These are phyloP conservation scores for Maccullochella peelii DNA, from an alignment of 2,113 vertebrate species.

Conservation along the genomic window DNA sequence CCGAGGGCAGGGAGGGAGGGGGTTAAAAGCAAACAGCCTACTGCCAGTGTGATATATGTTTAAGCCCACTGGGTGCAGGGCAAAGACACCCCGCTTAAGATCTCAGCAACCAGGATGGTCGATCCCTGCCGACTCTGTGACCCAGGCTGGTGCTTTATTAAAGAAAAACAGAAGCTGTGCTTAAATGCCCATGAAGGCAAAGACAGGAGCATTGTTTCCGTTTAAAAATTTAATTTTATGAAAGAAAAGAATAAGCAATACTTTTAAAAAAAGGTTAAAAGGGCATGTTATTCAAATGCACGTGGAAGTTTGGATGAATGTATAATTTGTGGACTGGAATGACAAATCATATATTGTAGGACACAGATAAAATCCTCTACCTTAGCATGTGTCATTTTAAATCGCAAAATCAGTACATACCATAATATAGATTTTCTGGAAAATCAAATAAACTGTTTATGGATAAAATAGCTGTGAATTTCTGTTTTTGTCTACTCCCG, in stretches of 20 bases:
- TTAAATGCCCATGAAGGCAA: conserved; percentile 46
- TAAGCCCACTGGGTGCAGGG: conserved; percentile 69
- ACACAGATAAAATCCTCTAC: background rate
- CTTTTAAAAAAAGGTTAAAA: too few species aligned
- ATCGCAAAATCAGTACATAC: background rate
- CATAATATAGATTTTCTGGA: background rate
- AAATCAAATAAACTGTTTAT: background rate
- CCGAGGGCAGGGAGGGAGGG: conserved; percentile 11
- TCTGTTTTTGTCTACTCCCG: background rate
- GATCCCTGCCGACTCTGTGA: conserved; percentile 36
- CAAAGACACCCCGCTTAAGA: conserved; percentile 75
- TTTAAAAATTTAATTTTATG: conserved; percentile 3
- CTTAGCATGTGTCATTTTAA: background rate
- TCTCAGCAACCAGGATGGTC: conserved; percentile 54
- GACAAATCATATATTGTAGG: too few species aligned
- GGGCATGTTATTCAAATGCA: background rate
- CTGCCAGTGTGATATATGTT: conserved; percentile 76
- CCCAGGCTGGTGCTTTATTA: conserved; percentile 68
- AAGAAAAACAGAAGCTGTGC: conserved; percentile 66
- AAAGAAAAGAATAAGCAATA: background rate
- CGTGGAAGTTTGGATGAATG: background rate
- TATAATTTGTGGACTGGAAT: background rate
- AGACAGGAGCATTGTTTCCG: background rate
- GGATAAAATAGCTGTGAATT: background rate
- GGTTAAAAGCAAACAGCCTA: conserved; percentile 69